Evolutionary conservation across 2,113 vertebrate genomes (phyloP).

Genomic region (Vidua chalybeata): DNA sequence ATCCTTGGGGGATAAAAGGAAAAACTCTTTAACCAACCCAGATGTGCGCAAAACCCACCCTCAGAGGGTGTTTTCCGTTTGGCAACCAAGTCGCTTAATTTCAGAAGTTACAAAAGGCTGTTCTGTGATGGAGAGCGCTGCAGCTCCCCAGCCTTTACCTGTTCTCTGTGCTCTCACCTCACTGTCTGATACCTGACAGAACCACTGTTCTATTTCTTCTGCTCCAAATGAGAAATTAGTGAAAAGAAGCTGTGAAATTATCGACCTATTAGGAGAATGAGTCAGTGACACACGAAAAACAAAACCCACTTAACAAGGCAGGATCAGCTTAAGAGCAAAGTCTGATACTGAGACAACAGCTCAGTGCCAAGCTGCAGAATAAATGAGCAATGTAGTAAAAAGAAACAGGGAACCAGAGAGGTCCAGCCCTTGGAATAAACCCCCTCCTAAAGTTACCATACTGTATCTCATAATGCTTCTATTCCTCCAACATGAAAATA

Average conservation of each 20-base stretch:
- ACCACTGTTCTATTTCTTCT: not conserved
- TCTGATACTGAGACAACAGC: not conserved
- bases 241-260: conserved; percentile 19
- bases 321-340: conserved; percentile 19
- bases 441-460: not conserved
- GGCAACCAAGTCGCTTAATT: not conserved
- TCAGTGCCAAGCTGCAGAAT: not conserved
- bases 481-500: not conserved
- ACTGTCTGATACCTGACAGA: not conserved
- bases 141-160: not conserved
- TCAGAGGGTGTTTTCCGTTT: not conserved
- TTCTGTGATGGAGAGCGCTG: not conserved
- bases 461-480: not conserved
- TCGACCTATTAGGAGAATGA: conserved; percentile 38
- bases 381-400: not conserved
- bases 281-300: conserved; percentile 46
- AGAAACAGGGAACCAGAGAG: not conserved
- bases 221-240: not conserved
- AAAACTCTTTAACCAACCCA: not conserved
- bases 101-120: not conserved
- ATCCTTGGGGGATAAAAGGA: not conserved
- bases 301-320: conserved; percentile 30
- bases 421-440: not conserved
- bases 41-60: not conserved
- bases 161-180: not conserved